Conservation (phyloP, 2,113 vertebrate genomes). For the Rhinichthys klamathensis region DNA sequence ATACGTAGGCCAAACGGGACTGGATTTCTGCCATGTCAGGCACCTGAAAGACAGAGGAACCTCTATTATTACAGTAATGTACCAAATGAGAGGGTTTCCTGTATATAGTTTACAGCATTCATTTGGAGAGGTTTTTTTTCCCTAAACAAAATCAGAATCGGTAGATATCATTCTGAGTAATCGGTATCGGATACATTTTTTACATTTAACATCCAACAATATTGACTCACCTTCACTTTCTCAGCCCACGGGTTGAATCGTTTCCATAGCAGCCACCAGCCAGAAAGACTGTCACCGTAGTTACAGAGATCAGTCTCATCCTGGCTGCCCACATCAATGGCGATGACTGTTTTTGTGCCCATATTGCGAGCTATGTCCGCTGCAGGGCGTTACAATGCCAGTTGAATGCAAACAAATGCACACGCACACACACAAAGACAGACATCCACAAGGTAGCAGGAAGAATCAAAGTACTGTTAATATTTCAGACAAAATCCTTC, state of each 20-base stretch:
- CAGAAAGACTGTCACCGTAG: slow-evolving; percentile 92
- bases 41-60: slow-evolving; percentile 72
- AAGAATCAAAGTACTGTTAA: slow-evolving; percentile 54
- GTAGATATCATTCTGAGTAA: too few relatives aligned
- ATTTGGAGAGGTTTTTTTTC: too few relatives aligned
- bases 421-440: slow-evolving; percentile 49
- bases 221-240: slow-evolving; percentile 86
- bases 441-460: slow-evolving; percentile 54
- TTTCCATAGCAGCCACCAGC: slow-evolving; percentile 98
- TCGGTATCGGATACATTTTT: background rate
- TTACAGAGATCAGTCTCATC: slow-evolving; percentile 95
- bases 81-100: too few relatives aligned
- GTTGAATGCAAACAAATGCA: slow-evolving; percentile 14
- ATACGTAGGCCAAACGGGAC: slow-evolving; percentile 93
- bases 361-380: slow-evolving; percentile 94
- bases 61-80: too few relatives aligned
- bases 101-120: too few relatives aligned
- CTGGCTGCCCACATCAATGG: slow-evolving; percentile 95
- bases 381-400: slow-evolving; percentile 61
- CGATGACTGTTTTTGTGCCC: slow-evolving; percentile 93
- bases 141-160: too few relatives aligned
- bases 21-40: slow-evolving; percentile 98
- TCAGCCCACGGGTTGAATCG: slow-evolving; percentile 95
- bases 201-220: background rate
- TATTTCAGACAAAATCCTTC: background rate